These are phyloP conservation scores for Nibea coibor DNA, from an alignment of 2,113 vertebrate species.

Conservation along the genomic window DNA sequence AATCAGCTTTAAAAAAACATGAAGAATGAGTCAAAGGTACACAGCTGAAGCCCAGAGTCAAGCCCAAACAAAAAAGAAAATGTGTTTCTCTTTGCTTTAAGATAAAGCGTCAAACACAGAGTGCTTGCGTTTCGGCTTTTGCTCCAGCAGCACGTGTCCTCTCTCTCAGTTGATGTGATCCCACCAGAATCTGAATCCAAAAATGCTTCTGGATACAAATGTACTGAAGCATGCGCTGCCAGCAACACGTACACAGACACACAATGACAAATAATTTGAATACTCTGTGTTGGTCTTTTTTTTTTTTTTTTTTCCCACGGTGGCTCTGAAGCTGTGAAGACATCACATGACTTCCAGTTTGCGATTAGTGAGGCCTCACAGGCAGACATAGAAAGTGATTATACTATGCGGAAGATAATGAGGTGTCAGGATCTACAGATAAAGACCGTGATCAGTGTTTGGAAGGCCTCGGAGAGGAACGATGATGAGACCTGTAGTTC, in stretches of 20 bases:
- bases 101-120: neutral
- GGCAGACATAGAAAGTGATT: neutral
- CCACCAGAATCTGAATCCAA: slow-evolving; percentile 13
- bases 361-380: neutral
- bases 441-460: neutral
- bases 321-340: neutral
- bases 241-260: neutral
- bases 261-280: neutral
- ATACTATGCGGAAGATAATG: too few species aligned
- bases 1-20: too few species aligned
- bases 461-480: neutral
- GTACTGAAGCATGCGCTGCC: neutral
- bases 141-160: slow-evolving; percentile 3
- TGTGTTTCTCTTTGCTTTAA: neutral
- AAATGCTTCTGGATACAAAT: slow-evolving; percentile 15
- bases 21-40: too few species aligned
- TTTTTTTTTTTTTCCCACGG: neutral
- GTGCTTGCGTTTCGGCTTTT: neutral
- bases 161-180: slow-evolving; percentile 1
- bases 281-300: neutral
- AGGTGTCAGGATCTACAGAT: too few species aligned
- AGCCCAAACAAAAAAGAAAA: neutral
- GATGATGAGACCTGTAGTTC: neutral
- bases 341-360: neutral
- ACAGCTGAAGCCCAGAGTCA: too few species aligned